A percentile compares a stretch with the other conserved stretches of the same genome.
Evolutionary conservation across 2,113 vertebrate genomes (phyloP).

Genomic region (Oncorhynchus nerka): DNA sequence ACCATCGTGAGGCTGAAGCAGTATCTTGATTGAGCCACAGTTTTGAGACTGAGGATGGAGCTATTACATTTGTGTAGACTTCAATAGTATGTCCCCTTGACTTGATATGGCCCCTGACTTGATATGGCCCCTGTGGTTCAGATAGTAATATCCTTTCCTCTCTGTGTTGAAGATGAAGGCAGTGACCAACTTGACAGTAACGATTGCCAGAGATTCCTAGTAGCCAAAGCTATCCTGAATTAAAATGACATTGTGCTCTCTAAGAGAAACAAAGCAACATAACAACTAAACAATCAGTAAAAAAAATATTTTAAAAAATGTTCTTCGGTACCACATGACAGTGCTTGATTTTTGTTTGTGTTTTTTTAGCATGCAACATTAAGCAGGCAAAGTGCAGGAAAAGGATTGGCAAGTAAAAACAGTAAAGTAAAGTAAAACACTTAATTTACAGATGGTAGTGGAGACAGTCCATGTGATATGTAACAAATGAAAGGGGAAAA

Average conservation of each 20-base stretch:
- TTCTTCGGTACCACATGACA: slow-evolving; percentile 75
- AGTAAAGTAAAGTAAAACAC: slow-evolving; percentile 68
- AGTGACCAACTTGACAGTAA: background rate
- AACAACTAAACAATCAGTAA: slow-evolving; percentile 60
- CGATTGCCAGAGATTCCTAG: slow-evolving; percentile 28
- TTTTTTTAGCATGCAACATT: slow-evolving; percentile 69
- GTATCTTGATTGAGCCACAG: slow-evolving; percentile 48
- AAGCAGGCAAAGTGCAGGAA: slow-evolving; percentile 82
- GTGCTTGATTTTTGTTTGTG: slow-evolving; percentile 59
- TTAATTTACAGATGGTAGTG: slow-evolving; percentile 75
- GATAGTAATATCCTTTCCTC: slow-evolving; percentile 18
- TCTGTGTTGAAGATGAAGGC: background rate
- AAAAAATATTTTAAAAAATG: slow-evolving; percentile 40
- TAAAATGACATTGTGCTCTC: slow-evolving; percentile 67
- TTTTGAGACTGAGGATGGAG: slow-evolving; percentile 50
- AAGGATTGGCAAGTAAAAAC: slow-evolving; percentile 59
- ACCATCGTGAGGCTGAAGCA: slow-evolving; percentile 39
- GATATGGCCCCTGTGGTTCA: slow-evolving; percentile 30
- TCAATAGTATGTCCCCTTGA: no score
- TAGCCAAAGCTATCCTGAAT: slow-evolving; percentile 53
- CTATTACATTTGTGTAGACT: background rate
- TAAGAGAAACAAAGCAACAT: slow-evolving; percentile 71
- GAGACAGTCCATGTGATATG: slow-evolving; percentile 66
- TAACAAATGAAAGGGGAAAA: slow-evolving; percentile 49
- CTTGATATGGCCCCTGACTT: slow-evolving; percentile 18